Evolutionary conservation across 1,140 invertebrate genomes (phyloP), one percentile per base, ranked within the genome.

Genomic region (Papilio xuthus): DNA sequence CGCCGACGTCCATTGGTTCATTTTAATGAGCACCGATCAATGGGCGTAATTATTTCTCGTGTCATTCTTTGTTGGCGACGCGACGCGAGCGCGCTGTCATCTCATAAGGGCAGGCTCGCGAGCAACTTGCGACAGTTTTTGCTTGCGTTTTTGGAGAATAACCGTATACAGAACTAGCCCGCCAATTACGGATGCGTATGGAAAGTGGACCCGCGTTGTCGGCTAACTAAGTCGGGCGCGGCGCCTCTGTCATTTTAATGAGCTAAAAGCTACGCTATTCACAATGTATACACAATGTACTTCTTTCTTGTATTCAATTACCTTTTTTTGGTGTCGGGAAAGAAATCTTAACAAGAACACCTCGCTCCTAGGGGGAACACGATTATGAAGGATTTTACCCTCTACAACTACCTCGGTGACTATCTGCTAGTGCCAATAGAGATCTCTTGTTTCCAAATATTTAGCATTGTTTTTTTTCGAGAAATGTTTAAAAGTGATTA

Each of bases 1-100:
- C 83, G 67, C 81, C 85, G 80, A 82, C 82, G 74, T 84, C 86
- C 83, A 93, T 92, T 93, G 91, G 90, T 86, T 80, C 83, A 84
- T 89, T 90, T 89, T 92, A 93, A 92, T 92, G 90, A 92, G 91
- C 89, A 82, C 80, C 86, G 88, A 92, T 92, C 87, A 90, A 92
- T 93, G 90, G 90, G 90, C 91, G 91, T 93, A 92, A 93, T 91
- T 93, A 90, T 93, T 90, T 90, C 87, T 92, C 87, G 90, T 92
- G 89, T 92, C 86, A 90, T 92, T 92, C 91, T 91, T 92, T 91
- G 87, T 87, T 84, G 77, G 78, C 82, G 83, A 84, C 85, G 32
- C 32, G 32, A 37, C 32, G 89, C 86, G 82, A 89, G 83, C 86
- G 83, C 84, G 82, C 87, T 91, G 90, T 91, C 91, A 90, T 85